A percentile compares a stretch with the other conserved stretches of the same genome.
phyloP scores from a whole-genome alignment of 2,113 vertebrate species.

The Xiphophorus hellerii region DNA sequence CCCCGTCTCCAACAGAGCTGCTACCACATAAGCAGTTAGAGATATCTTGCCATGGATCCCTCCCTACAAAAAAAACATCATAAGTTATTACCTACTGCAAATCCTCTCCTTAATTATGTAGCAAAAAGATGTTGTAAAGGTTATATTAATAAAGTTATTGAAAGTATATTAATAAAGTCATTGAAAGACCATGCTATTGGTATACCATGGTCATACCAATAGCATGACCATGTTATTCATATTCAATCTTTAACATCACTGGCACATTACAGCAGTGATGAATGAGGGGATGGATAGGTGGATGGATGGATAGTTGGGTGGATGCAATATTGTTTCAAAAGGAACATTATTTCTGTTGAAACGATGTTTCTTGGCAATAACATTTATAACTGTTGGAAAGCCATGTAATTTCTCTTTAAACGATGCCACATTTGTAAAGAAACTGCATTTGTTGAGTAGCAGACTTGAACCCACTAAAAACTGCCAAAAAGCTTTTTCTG shows the following conservation, averaged over 20 bases:
- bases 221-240: too few species aligned
- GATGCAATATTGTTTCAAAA: too few species aligned
- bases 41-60: conserved; percentile 92
- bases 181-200: not conserved
- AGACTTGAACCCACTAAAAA: not conserved
- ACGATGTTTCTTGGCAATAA: not conserved
- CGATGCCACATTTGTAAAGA: not conserved
- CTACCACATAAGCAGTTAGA: conserved; percentile 90
- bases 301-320: too few species aligned
- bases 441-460: not conserved
- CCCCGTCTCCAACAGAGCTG: conserved; percentile 90
- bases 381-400: not conserved
- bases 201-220: too few species aligned
- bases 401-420: not conserved
- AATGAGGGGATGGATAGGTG: too few species aligned
- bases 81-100: not conserved
- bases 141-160: not conserved
- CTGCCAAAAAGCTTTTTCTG: not conserved
- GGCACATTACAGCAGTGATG: too few species aligned
- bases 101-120: not conserved
- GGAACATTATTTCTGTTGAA: not conserved
- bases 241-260: too few species aligned
- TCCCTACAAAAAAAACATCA: conserved; percentile 77
- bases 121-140: not conserved
- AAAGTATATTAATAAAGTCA: not conserved